Evolutionary conservation across 2,797 vertebrate species (phyloP).

Genomic region (Oceanodroma leucorhoa): DNA sequence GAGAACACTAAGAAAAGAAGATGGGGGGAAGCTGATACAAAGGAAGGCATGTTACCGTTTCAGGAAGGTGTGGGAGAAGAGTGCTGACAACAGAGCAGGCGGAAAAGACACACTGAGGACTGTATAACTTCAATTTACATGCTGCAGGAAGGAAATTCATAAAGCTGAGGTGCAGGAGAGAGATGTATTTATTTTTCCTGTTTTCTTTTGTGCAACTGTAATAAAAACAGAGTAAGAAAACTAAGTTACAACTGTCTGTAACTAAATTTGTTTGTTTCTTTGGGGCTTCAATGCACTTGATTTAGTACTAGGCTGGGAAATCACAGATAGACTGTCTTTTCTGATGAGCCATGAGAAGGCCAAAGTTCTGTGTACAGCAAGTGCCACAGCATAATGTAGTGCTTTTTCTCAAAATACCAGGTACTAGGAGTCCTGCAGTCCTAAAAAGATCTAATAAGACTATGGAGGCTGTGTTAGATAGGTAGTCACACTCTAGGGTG

Average conservation of each 20-base stretch:
- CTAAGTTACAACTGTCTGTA: background rate
- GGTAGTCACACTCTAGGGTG: background rate
- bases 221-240: background rate
- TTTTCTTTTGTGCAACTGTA: background rate
- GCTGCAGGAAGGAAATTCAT: slow-evolving; percentile 17
- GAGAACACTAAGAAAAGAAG: background rate
- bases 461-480: background rate
- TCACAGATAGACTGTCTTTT: background rate
- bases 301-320: background rate
- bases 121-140: background rate
- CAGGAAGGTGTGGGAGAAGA: slow-evolving; percentile 34
- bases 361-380: background rate
- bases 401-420: background rate
- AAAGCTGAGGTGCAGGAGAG: background rate
- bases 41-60: background rate
- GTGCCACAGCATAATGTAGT: background rate
- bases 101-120: background rate
- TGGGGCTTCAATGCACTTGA: background rate
- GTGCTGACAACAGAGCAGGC: background rate
- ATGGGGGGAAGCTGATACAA: background rate
- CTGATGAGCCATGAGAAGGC: background rate
- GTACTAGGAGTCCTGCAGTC: background rate
- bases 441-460: background rate
- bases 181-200: background rate
- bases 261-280: background rate